Percentiles rank a stretch among this genome's conserved stretches.
Evolutionary conservation across 2,888 invertebrate species (phyloP).

Genomic region (Drepanosiphum platanoidis): DNA sequence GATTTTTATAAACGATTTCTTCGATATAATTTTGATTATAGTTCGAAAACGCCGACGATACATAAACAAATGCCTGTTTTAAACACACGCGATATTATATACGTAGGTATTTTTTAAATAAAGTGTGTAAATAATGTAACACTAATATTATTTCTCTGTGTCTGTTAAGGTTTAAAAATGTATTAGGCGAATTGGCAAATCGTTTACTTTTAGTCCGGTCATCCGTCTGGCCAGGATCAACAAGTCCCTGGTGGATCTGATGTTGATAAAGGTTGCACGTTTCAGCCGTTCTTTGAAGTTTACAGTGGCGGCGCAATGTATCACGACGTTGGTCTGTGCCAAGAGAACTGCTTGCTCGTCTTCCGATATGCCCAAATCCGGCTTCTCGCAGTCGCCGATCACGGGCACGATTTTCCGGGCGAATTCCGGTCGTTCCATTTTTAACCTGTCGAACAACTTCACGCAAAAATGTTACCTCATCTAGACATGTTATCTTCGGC

Average conservation of each 20-base stretch:
- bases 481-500: too few species aligned
- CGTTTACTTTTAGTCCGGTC: slow-evolving; percentile 74
- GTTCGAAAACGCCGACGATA: slow-evolving; percentile 63
- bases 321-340: slow-evolving; percentile 70
- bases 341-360: slow-evolving; percentile 73
- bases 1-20: background rate
- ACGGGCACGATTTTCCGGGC: slow-evolving; percentile 76
- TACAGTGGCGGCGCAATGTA: slow-evolving; percentile 92
- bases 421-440: slow-evolving; percentile 69
- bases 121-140: too few species aligned
- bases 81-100: background rate
- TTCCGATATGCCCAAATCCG: slow-evolving; percentile 74
- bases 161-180: background rate
- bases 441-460: slow-evolving; percentile 27
- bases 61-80: slow-evolving; percentile 61
- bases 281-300: slow-evolving; percentile 85
- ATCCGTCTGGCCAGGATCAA: slow-evolving; percentile 77
- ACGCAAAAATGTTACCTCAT: too few species aligned
- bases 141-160: too few species aligned
- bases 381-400: slow-evolving; percentile 75
- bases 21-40: slow-evolving; percentile 39
- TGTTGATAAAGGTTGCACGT: slow-evolving; percentile 80
- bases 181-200: too few species aligned
- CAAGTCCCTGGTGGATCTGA: slow-evolving; percentile 78
- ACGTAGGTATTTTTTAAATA: background rate